phyloP scores from a whole-genome alignment of 2,113 vertebrate genomes.

The Ochotona princeps region DNA sequence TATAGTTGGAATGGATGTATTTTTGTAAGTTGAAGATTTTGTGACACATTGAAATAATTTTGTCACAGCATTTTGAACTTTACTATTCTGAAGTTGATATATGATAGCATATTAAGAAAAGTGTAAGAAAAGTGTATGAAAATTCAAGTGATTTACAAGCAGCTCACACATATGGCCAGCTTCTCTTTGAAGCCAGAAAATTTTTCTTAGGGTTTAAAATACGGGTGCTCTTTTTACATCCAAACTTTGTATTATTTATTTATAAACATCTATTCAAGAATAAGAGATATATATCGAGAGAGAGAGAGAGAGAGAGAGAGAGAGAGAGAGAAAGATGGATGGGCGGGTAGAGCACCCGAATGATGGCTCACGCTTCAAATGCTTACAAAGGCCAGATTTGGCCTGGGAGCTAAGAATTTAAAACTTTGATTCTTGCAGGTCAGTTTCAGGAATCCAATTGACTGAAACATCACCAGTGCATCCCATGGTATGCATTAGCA shows the following conservation, averaged over 20 bases:
- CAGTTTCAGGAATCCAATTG: no score
- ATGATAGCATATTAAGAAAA: neutral
- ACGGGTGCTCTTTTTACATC: neutral
- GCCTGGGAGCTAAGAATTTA: no score
- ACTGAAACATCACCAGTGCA: no score
- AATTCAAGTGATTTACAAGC: neutral
- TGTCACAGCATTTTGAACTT: neutral
- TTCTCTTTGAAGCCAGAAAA: neutral
- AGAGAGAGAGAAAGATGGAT: neutral
- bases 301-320: neutral
- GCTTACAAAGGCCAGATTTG: no score
- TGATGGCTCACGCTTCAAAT: no score
- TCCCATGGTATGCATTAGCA: no score
- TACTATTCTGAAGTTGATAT: neutral
- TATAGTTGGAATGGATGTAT: slow-evolving; percentile 23
- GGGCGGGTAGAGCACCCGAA: no score
- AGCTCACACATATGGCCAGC: neutral
- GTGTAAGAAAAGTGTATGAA: neutral
- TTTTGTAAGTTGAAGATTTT: neutral
- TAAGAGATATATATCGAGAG: neutral
- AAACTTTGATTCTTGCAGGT: no score
- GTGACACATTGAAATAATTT: slow-evolving; percentile 17
- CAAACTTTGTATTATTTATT: no score
- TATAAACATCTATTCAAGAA: neutral
- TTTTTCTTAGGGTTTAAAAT: slow-evolving; percentile 10